Conservation (phyloP, 1,140 invertebrate genomes). For the Adelges cooleyi region DNA sequence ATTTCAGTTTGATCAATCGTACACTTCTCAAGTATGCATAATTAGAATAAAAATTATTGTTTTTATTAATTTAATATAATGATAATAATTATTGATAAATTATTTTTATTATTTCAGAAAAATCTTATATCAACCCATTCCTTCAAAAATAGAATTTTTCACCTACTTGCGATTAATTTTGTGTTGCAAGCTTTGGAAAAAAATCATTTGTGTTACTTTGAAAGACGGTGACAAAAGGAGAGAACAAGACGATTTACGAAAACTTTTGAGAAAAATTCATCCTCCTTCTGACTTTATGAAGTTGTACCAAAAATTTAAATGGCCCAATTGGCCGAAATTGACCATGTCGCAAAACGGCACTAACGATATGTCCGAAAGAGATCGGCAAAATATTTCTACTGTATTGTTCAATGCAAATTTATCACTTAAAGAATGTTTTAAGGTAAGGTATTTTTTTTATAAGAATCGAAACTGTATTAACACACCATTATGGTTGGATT, state of each 20-base stretch:
- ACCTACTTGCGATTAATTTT: constrained; percentile 20
- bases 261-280: constrained; percentile 1
- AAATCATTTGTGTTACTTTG: not conserved
- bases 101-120: not conserved
- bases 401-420: not conserved
- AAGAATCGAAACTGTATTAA: no score
- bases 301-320: constrained; percentile 4
- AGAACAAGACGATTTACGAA: not conserved
- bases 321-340: constrained; percentile 17
- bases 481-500: no score
- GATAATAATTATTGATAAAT: not conserved
- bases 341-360: constrained; percentile 6
- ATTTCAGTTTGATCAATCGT: no score
- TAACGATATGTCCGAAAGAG: not conserved
- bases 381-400: constrained; percentile 7
- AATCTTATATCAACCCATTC: not conserved
- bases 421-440: not conserved
- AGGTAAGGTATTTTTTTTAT: no score
- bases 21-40: no score
- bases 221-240: not conserved
- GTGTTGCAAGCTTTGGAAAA: constrained; percentile 13
- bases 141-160: not conserved
- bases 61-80: not conserved
- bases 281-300: constrained; percentile 7
- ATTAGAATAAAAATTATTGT: no score